Conservation (phyloP, 2,888 invertebrate genomes). For the Cephus pulcher region DNA sequence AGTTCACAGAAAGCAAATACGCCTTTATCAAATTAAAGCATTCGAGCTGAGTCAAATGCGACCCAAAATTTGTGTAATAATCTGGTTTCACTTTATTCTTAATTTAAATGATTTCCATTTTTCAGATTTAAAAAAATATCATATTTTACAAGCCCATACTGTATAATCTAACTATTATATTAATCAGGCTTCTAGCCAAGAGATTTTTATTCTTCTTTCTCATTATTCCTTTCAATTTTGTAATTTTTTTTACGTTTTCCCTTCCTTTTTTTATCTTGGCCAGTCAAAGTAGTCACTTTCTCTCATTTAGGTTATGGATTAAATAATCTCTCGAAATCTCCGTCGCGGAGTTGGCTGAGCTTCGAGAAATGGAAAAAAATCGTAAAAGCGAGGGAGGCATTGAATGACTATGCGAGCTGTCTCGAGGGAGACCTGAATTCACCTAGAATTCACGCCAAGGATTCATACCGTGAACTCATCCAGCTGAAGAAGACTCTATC, state of each 20-base stretch:
- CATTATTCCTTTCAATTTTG: not conserved
- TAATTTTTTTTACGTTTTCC: not conserved
- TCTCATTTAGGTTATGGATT: not conserved
- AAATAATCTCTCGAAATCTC: not conserved
- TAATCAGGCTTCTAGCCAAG: not conserved
- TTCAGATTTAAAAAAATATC: too few relatives aligned
- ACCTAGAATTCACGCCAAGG: not conserved
- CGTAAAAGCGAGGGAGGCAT: not conserved
- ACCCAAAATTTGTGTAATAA: not conserved
- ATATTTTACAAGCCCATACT: too few relatives aligned
- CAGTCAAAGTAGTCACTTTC: not conserved
- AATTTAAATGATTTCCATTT: not conserved
- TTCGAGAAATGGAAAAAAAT: not conserved
- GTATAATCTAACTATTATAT: not conserved
- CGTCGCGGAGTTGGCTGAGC: not conserved
- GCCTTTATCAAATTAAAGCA: not conserved
- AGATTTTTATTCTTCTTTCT: not conserved
- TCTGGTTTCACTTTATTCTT: not conserved
- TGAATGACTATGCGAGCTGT: not conserved
- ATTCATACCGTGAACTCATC: not conserved
- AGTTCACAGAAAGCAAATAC: not conserved
- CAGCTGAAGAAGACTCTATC: not conserved
- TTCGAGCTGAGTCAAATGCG: not conserved
- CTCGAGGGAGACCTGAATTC: not conserved
- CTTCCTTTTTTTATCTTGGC: not conserved